These are phyloP conservation scores for Acanthococcus lagerstroemiae DNA, from an alignment of 2,888 invertebrate species.

Conservation along the genomic window DNA sequence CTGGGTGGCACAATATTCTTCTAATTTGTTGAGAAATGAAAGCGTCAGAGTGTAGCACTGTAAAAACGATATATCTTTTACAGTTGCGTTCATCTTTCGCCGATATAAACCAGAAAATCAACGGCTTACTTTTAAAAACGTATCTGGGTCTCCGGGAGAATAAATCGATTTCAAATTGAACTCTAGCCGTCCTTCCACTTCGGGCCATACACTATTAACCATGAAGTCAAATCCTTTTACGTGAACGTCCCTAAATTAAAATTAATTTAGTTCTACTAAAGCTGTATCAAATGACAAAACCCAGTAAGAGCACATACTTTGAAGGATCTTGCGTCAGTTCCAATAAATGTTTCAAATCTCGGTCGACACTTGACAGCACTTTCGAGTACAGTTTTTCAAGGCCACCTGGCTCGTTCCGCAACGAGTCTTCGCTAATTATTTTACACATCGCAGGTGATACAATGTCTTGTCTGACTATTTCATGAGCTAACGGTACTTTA, in stretches of 20 bases:
- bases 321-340: constrained; percentile 33
- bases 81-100: background rate
- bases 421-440: constrained; percentile 57
- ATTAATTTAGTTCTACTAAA: constrained; percentile 19
- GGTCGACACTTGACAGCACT: constrained; percentile 60
- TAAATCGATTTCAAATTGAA: constrained; percentile 74
- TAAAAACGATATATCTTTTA: constrained; percentile 4
- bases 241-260: constrained; percentile 39
- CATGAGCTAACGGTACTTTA: constrained; percentile 59
- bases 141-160: constrained; percentile 83
- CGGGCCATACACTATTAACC: constrained; percentile 77
- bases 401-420: constrained; percentile 53
- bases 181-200: constrained; percentile 70
- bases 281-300: too few relatives aligned
- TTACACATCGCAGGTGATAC: constrained; percentile 57
- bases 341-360: constrained; percentile 49
- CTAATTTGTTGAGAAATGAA: constrained; percentile 61
- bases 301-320: background rate
- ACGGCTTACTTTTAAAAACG: constrained; percentile 56
- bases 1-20: constrained; percentile 51
- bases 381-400: constrained; percentile 61
- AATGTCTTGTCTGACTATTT: constrained; percentile 52
- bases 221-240: constrained; percentile 63
- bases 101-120: background rate
- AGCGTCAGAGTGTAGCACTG: constrained; percentile 67